Percentiles rank a stretch among this genome's conserved stretches.
Conservation (phyloP, 1,140 invertebrate genomes). For the Muscidifurax raptorellus region DNA sequence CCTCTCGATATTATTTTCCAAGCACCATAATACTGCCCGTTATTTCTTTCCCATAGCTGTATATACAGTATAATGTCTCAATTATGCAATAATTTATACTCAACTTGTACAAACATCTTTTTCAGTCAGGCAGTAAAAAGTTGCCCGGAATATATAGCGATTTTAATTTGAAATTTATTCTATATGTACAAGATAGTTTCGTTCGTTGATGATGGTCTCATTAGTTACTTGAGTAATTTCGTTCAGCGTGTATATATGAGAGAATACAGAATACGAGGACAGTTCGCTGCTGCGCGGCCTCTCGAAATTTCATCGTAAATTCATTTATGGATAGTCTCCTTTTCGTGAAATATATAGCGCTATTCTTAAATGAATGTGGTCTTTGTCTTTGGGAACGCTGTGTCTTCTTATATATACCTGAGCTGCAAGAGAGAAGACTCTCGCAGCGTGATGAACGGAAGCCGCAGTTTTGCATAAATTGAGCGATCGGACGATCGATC, state of each 20-base stretch:
- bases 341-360: neutral
- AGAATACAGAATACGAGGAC: neutral
- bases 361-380: constrained; percentile 1
- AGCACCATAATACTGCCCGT: neutral
- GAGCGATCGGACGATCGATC: constrained; percentile 48
- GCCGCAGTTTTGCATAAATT: constrained; percentile 47
- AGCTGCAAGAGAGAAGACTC: neutral
- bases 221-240: neutral
- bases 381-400: constrained; percentile 11
- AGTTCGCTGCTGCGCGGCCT: no score
- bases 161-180: no score
- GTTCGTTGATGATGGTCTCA: neutral
- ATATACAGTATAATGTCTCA: constrained; percentile 21
- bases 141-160: neutral
- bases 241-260: no score
- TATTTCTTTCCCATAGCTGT: constrained; percentile 8
- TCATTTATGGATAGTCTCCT: neutral
- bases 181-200: neutral
- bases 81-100: constrained; percentile 26
- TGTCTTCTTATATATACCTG: neutral
- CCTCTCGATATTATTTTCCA: constrained; percentile 30
- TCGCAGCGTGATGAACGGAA: constrained; percentile 42
- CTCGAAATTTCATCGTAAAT: neutral
- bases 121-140: neutral
- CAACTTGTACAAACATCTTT: neutral